phyloP scores from a whole-genome alignment of 2,113 vertebrate species.

The Stegostoma tigrinum region DNA sequence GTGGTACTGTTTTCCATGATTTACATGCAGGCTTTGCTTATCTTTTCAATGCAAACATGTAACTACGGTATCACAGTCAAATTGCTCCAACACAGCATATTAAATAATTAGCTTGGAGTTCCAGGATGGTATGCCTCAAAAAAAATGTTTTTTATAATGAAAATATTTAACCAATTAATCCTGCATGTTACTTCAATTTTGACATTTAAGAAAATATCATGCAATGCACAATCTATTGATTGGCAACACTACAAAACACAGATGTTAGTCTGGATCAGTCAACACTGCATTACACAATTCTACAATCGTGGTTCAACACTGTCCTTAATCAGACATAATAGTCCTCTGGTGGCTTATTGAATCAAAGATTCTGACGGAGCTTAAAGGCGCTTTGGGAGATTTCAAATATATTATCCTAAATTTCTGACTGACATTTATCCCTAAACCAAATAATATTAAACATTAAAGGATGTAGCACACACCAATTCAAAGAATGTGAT shows the following conservation, averaged over 20 bases:
- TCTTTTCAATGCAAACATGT: not conserved
- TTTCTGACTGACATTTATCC: not conserved
- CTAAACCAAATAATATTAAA: not conserved
- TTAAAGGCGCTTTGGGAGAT: not conserved
- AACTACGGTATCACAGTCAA: not conserved
- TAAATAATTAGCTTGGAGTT: conserved; percentile 2
- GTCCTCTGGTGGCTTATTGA: not conserved
- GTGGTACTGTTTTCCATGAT: conserved; percentile 8
- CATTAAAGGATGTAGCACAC: not conserved
- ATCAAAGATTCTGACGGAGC: not conserved
- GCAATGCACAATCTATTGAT: not conserved
- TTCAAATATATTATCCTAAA: not conserved
- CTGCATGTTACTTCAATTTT: no score
- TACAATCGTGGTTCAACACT: not conserved
- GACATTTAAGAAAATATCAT: no score
- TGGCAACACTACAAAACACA: not conserved
- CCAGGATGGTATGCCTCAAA: not conserved
- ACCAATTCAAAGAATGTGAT: not conserved
- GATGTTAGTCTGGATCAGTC: not conserved
- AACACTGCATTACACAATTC: not conserved
- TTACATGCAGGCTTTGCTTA: not conserved
- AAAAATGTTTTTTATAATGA: not conserved
- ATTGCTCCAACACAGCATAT: not conserved
- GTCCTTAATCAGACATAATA: not conserved
- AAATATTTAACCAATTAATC: not conserved